A percentile compares a stretch with the other conserved stretches of the same genome.
These are phyloP conservation scores for Pseudomyrmex gracilis DNA, from an alignment of 1,140 invertebrate genomes.

Conservation along the genomic window DNA sequence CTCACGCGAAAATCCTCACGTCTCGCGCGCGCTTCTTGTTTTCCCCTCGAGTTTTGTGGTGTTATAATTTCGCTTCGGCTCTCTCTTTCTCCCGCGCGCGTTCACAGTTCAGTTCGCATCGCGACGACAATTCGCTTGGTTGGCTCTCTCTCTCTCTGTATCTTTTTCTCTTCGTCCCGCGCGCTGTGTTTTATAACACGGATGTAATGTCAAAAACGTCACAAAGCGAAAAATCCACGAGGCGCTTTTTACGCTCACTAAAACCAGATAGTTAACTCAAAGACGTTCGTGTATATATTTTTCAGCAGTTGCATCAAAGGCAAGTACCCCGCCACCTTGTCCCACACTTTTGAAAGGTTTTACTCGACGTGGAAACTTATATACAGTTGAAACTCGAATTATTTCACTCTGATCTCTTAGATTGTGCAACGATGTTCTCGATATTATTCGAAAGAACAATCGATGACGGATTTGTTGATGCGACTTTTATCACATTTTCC, in stretches of 20 bases:
- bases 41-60: slow-evolving; percentile 25
- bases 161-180: neutral
- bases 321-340: neutral
- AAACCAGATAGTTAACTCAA: slow-evolving; percentile 52
- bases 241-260: slow-evolving; percentile 50
- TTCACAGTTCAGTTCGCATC: slow-evolving; percentile 62
- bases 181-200: slow-evolving; percentile 64
- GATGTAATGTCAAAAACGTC: slow-evolving; percentile 58
- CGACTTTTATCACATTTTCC: neutral
- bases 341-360: neutral
- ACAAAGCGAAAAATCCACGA: slow-evolving; percentile 64
- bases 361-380: neutral
- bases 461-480: neutral
- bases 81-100: slow-evolving; percentile 28
- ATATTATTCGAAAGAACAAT: slow-evolving; percentile 44
- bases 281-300: slow-evolving; percentile 20
- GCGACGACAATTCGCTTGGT: slow-evolving; percentile 68
- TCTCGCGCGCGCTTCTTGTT: neutral
- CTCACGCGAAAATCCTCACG: neutral
- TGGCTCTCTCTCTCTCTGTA: slow-evolving; percentile 18
- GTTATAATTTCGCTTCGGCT: slow-evolving; percentile 48
- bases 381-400: neutral
- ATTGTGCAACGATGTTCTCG: neutral
- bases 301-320: neutral
- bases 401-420: neutral